These are phyloP conservation scores for Gambelia wislizenii DNA, from an alignment of 2,797 vertebrate genomes.

Conservation along the genomic window DNA sequence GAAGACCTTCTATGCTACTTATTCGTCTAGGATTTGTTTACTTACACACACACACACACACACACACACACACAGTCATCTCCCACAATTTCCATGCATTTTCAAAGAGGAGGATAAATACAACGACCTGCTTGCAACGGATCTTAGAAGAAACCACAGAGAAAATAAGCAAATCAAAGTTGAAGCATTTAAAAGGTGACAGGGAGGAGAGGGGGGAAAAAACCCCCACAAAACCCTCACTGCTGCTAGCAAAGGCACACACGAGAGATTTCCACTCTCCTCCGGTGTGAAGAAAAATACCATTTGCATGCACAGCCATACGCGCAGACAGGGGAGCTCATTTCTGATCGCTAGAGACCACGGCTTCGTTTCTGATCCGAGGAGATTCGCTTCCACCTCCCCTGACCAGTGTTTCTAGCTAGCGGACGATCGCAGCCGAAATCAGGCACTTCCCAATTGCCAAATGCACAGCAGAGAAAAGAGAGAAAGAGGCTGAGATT, in stretches of 20 bases:
- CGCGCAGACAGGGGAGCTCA: conserved; percentile 41
- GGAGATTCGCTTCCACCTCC: conserved; percentile 45
- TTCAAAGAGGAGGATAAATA: conserved; percentile 26
- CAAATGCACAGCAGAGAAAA: conserved; percentile 34
- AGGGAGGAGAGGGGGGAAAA: conserved; percentile 45
- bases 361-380: neutral
- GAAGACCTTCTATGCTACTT: neutral
- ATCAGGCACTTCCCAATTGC: conserved; percentile 64
- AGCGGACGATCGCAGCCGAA: conserved; percentile 55
- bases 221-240: too few species aligned
- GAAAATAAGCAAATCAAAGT: conserved; percentile 77
- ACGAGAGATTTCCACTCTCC: conserved; percentile 58
- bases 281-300: neutral
- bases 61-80: conserved; percentile 4
- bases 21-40: neutral
- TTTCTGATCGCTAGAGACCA: conserved; percentile 66
- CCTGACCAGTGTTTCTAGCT: conserved; percentile 57
- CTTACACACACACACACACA: neutral
- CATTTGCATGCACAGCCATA: conserved; percentile 40
- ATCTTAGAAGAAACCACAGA: conserved; percentile 50
- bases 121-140: conserved; percentile 50
- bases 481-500: neutral
- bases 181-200: conserved; percentile 75
- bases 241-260: conserved; percentile 63
- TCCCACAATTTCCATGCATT: conserved; percentile 21